Evolutionary conservation across 2,888 invertebrate species (phyloP).

Genomic region (Ellobium chinense): DNA sequence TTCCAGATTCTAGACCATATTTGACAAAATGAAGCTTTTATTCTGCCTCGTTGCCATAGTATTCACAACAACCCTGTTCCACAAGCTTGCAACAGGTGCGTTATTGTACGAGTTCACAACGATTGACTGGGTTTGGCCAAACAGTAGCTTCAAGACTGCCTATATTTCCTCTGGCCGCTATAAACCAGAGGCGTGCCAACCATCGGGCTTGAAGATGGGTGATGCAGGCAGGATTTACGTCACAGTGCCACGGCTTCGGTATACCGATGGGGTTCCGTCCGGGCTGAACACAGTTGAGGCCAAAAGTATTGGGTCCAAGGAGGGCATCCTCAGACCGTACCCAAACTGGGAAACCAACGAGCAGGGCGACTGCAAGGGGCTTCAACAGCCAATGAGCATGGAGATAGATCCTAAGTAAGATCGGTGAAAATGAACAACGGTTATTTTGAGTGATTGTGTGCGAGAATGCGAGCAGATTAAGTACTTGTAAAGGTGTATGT

Average conservation of each 20-base stretch:
- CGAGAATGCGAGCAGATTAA: too few species aligned
- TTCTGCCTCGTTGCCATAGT: too few species aligned
- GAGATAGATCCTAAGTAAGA: slow-evolving; percentile 62
- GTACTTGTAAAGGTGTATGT: too few species aligned
- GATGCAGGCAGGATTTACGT: slow-evolving; percentile 8
- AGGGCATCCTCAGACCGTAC: slow-evolving; percentile 57
- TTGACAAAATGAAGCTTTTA: too few species aligned
- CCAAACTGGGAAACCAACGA: slow-evolving; percentile 64
- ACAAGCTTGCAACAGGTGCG: neutral
- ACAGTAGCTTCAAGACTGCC: neutral
- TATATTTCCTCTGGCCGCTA: slow-evolving; percentile 11
- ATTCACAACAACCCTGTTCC: too few species aligned
- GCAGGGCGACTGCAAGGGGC: slow-evolving; percentile 63
- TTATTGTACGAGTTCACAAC: slow-evolving; percentile 58
- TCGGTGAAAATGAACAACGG: too few species aligned
- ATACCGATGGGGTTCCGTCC: slow-evolving; percentile 19
- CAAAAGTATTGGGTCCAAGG: neutral
- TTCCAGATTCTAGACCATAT: too few species aligned
- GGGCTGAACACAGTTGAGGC: slow-evolving; percentile 43
- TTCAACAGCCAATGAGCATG: slow-evolving; percentile 68
- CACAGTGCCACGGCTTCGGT: slow-evolving; percentile 21
- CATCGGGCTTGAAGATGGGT: slow-evolving; percentile 7
- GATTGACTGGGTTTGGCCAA: slow-evolving; percentile 54
- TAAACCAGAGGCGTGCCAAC: slow-evolving; percentile 10
- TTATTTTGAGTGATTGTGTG: too few species aligned